These are phyloP conservation scores for Megathymus violae DNA, from an alignment of 1,140 invertebrate species.

Conservation along the genomic window DNA sequence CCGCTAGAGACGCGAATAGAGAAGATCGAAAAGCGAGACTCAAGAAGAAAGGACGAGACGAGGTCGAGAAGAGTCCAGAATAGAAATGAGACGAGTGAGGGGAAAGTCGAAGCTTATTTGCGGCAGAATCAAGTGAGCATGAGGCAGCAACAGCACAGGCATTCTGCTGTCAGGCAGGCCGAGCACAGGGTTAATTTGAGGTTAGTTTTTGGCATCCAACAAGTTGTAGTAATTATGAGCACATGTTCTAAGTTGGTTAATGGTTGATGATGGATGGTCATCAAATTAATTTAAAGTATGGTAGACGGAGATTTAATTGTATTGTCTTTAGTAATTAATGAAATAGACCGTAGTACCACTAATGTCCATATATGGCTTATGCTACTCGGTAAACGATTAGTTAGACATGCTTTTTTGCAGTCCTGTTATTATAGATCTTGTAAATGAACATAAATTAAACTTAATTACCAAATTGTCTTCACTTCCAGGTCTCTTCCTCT, in stretches of 20 bases:
- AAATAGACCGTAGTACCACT: no score
- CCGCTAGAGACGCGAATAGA: constrained; percentile 54
- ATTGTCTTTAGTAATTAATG: no score
- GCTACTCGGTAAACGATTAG: no score
- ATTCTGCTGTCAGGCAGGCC: constrained; percentile 75
- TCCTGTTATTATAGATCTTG: no score
- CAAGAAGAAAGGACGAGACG: constrained; percentile 59
- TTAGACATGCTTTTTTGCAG: no score
- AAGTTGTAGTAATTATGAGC: neutral
- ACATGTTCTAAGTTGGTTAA: no score
- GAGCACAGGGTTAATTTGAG: constrained; percentile 80
- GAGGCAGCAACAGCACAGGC: constrained; percentile 73
- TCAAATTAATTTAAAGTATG: no score
- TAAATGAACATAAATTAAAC: no score
- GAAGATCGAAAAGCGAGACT: constrained; percentile 60
- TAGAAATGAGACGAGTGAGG: constrained; percentile 62
- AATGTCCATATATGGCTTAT: no score
- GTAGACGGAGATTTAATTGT: no score
- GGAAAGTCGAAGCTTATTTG: constrained; percentile 78
- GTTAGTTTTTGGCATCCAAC: constrained; percentile 40
- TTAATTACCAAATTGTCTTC: neutral
- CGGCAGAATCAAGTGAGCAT: constrained; percentile 79
- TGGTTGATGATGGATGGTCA: no score
- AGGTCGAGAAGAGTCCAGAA: constrained; percentile 52
- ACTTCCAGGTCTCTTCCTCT: constrained; percentile 74